A percentile compares a stretch with the other conserved stretches of the same genome.
These are phyloP conservation scores for Temnopleurus reevesii DNA, from an alignment of 53 echinoderm and acorn worm genomes.

Conservation along the genomic window DNA sequence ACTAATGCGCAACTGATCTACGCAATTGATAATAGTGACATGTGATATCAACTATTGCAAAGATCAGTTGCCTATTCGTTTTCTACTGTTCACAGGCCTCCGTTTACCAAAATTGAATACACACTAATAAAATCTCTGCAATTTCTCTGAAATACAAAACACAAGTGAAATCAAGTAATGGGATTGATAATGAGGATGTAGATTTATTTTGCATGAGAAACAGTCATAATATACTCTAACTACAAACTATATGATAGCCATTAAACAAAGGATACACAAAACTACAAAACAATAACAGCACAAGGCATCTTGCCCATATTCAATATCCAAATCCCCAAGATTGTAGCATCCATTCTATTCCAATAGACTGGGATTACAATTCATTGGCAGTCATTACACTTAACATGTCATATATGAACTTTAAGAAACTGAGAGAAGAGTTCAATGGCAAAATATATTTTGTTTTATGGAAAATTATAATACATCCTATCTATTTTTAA, in stretches of 20 bases:
- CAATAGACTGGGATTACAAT: background rate
- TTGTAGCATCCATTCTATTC: background rate
- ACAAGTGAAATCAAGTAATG: background rate
- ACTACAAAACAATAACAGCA: conserved; percentile 17
- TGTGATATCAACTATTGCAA: too few species aligned
- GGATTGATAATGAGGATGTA: conserved; percentile 47
- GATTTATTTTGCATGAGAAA: conserved; percentile 55
- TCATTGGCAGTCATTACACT: background rate
- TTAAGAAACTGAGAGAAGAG: background rate
- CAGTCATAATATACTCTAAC: conserved; percentile 50
- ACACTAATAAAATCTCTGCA: too few species aligned
- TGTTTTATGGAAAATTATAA: background rate
- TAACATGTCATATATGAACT: background rate
- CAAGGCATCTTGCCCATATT: background rate
- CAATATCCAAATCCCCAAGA: conserved; percentile 6
- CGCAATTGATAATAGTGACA: too few species aligned
- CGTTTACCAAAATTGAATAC: too few species aligned
- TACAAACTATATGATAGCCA: conserved; percentile 55
- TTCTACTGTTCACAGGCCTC: too few species aligned
- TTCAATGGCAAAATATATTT: background rate
- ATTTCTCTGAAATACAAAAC: too few species aligned
- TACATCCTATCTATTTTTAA: background rate
- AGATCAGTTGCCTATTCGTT: too few species aligned
- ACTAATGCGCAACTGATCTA: too few species aligned
- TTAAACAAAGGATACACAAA: conserved; percentile 31